Conservation (phyloP, 2,113 vertebrate genomes). For the Urocitellus parryii region DNA sequence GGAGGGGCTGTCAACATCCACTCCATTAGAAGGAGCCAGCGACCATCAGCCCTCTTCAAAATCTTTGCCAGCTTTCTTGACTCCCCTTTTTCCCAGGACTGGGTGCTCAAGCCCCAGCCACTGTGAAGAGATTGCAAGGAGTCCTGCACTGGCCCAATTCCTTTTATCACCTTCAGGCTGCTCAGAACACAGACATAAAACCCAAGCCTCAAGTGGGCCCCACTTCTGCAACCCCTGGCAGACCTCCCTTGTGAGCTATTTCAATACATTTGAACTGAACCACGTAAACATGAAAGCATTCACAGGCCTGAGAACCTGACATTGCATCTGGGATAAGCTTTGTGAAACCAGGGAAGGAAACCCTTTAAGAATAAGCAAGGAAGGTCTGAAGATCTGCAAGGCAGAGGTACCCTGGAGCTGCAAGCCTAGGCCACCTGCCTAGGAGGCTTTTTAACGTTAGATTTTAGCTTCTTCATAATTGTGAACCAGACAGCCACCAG, state of each 20-base stretch:
- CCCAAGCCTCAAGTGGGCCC: no score
- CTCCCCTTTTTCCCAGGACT: background rate
- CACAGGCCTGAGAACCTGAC: background rate
- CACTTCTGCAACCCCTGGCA: background rate
- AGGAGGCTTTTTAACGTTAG: background rate
- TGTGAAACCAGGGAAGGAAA: background rate
- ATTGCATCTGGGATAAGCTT: background rate
- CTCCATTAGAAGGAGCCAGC: background rate
- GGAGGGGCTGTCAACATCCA: background rate
- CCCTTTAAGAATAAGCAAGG: background rate
- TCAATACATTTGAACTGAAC: no score
- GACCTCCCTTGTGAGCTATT: background rate
- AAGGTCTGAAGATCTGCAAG: background rate
- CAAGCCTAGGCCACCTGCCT: background rate
- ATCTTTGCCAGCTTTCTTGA: background rate
- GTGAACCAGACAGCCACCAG: background rate
- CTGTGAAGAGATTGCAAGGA: background rate
- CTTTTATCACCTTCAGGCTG: background rate
- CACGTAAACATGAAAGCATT: background rate
- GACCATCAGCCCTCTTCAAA: background rate
- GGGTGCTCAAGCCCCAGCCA: no score
- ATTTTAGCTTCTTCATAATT: background rate
- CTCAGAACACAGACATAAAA: background rate
- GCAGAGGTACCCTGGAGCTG: background rate
- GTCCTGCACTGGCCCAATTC: background rate